Evolutionary conservation across 2,797 vertebrate genomes (phyloP), one percentile per base, ranked within the genome.

Genomic region (Melanogrammus aeglefinus): DNA sequence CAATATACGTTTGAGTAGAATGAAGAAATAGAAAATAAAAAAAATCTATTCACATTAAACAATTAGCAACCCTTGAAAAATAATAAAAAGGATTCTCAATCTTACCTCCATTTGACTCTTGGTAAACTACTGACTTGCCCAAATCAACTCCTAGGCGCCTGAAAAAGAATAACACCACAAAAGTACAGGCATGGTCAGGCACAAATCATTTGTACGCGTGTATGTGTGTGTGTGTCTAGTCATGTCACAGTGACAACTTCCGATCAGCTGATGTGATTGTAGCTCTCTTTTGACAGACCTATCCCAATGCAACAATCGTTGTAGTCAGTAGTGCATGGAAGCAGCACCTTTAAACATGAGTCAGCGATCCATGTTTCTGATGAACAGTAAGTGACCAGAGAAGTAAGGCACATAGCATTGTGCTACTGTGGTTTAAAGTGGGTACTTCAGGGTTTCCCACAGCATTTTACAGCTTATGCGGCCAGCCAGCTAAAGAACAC

Each of bases 91-190:
- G 51, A 44, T 33, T n/a, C 9, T 74, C 18, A 44, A 72, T 8
- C 86, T 87, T 82, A 98, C 98, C 98, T 95, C 95, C 91, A 85
- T 99, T 97, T 41, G 96, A 94, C 91, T 98, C 98, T 83, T 99
- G 98, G 86, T 96, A 98, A 35, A 99, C 98, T 80, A 96, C 95
- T 1, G 97, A 96, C 87, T 97, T 99, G 33, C 97, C 98, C 92
- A 99, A 86, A 84, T 99, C 97, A 81, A 96, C 96, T 78, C 97
- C 97, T 0, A 99, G 93, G 66, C 97, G 96, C 81, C 98, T 99
- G 78, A 1, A 0, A 51, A 33, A 83, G 31, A 83, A 75, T 75
- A 79, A 9, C 21, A 24, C 77, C 36, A 31, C 36, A 0, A 1
- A 27, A 78, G 18, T 74, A 0, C n/a, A 36, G 16, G 35, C 57